Conservation (phyloP, 2,797 vertebrate species). For the Octomys mimax region DNA sequence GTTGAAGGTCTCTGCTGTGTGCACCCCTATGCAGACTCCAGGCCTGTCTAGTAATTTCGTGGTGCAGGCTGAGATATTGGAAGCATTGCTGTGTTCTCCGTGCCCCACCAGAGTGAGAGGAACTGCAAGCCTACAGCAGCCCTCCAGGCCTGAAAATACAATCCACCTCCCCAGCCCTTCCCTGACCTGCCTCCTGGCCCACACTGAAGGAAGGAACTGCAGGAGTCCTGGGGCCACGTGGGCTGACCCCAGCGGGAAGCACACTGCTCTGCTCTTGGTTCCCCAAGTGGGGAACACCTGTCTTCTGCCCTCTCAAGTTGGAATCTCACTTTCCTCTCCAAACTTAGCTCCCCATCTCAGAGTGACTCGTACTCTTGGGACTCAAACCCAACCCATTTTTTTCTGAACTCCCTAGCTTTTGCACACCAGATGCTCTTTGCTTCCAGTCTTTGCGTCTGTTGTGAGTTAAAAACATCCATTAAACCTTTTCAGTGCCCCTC, state of each 20-base stretch:
- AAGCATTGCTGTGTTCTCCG: not conserved
- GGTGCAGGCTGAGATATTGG: not conserved
- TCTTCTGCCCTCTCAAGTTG: not conserved
- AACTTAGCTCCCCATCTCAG: not conserved
- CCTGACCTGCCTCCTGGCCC: not conserved
- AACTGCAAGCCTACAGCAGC: not conserved
- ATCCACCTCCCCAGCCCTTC: not conserved
- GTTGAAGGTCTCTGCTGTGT: not conserved
- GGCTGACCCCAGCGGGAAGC: not conserved
- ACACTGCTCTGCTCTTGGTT: not conserved
- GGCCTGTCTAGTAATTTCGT: not conserved
- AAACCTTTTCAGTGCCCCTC: not conserved
- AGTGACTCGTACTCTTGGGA: not conserved
- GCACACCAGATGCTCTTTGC: not conserved
- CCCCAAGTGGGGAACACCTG: not conserved
- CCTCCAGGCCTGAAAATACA: no score
- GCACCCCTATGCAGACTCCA: not conserved
- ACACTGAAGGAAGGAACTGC: not conserved
- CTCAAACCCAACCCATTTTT: conserved; percentile 26
- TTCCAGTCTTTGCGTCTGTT: conserved; percentile 31
- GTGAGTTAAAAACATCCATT: not conserved
- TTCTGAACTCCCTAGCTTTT: not conserved
- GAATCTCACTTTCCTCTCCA: not conserved
- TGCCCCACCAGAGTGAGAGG: no score
- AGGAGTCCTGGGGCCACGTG: not conserved